Percentiles rank a stretch among this genome's conserved stretches.
These are phyloP conservation scores for Macrosiphum euphorbiae DNA, from an alignment of 2,888 invertebrate species.

Conservation along the genomic window DNA sequence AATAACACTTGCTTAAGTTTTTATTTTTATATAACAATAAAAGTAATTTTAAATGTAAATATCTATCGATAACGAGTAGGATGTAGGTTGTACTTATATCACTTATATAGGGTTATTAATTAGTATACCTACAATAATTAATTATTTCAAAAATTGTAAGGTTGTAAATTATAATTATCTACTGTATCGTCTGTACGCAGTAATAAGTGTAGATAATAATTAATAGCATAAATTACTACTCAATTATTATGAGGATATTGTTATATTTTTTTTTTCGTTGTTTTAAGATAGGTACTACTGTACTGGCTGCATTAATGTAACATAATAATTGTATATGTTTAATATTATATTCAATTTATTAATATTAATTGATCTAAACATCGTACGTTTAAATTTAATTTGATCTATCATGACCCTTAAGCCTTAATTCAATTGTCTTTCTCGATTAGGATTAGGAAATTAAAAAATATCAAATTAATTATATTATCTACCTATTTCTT, in stretches of 20 bases:
- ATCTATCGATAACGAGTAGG: background rate
- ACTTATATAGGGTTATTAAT: background rate
- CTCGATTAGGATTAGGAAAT: background rate
- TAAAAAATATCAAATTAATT: background rate
- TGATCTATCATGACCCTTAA: background rate
- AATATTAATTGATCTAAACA: background rate
- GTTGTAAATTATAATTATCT: background rate
- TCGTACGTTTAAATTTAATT: background rate
- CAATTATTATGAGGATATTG: background rate
- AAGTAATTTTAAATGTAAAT: background rate
- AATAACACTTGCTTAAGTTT: background rate
- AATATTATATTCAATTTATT: background rate
- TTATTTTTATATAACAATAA: background rate
- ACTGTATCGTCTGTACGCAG: background rate
- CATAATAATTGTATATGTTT: background rate
- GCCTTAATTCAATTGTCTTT: background rate
- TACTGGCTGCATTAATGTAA: background rate
- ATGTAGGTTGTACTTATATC: background rate
- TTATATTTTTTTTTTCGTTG: background rate
- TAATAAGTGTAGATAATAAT: background rate
- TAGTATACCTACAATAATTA: background rate
- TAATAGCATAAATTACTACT: background rate
- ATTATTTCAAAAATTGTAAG: background rate
- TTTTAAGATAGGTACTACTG: background rate
- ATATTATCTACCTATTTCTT: background rate